Conservation (phyloP, 2,113 vertebrate genomes). For the Thunnus thynnus region DNA sequence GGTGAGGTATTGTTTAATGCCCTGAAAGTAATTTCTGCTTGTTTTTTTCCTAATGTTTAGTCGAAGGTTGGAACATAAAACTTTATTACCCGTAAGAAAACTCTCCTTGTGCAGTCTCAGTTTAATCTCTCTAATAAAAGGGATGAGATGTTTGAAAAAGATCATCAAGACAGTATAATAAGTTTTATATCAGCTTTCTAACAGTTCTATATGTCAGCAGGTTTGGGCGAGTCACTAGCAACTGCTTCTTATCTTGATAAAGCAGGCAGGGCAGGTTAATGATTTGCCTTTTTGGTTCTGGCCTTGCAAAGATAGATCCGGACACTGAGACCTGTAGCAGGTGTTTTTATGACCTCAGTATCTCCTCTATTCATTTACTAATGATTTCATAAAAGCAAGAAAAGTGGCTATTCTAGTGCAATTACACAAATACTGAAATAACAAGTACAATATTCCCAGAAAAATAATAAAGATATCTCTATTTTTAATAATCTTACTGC, state of each 20-base stretch:
- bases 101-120: too few relatives aligned
- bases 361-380: neutral
- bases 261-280: conserved; percentile 52
- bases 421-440: neutral
- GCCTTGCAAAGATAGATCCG: neutral
- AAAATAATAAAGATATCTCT: neutral
- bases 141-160: too few relatives aligned
- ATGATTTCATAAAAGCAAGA: neutral
- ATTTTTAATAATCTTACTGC: neutral
- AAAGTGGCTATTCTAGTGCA: neutral
- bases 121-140: too few relatives aligned
- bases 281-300: conserved; percentile 29
- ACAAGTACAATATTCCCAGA: too few relatives aligned
- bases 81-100: neutral
- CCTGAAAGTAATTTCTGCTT: too few relatives aligned
- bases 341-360: conserved; percentile 17
- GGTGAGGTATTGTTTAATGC: too few relatives aligned
- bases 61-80: neutral
- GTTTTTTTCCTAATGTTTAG: too few relatives aligned
- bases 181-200: neutral
- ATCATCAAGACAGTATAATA: neutral
- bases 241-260: conserved; percentile 7
- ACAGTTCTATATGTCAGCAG: neutral
- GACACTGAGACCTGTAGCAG: conserved; percentile 36
- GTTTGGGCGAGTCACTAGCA: neutral